Conservation (phyloP, 2,113 vertebrate species). For the cat (Felis catus) region F.catus_Fca126_mat1.0 CM031412.1:173871501-173872000, state of each 20-base stretch:
- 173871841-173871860: too few species aligned
- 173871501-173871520: neutral
- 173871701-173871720: neutral
- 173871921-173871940: neutral
- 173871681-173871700: neutral
- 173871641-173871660: neutral
- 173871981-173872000: neutral
- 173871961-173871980: neutral
- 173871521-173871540: neutral
- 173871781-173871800: too few species aligned
- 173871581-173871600: too few species aligned
- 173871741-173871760: too few species aligned
- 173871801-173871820: too few species aligned
- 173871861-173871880: neutral
- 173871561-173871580: neutral
- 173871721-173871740: neutral
- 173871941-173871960: neutral
- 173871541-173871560: neutral
- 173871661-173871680: neutral
- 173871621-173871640: neutral
- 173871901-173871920: neutral
- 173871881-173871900: neutral
- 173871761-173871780: too few species aligned
- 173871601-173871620: neutral
- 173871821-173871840: too few species aligned